Base-by-base conservation (phyloP, 1,140 invertebrate genomes). In the Tachypleus tridentatus region DNA sequence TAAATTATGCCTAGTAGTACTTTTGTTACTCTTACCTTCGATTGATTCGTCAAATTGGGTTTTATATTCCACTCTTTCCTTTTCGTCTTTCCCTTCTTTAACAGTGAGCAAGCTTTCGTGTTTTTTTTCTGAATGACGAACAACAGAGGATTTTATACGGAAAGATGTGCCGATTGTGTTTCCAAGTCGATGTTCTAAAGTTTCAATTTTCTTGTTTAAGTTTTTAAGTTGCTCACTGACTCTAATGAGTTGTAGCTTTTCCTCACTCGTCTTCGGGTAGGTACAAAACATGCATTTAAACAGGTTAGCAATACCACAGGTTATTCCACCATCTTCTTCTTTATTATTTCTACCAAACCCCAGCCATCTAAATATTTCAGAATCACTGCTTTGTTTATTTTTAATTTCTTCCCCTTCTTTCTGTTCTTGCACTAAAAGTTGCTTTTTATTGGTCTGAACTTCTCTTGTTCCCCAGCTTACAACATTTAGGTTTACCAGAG, bases 391-490 rank as follows among this genome's bases (percentile, higher is more conserved):
- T 71, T 87, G 86, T 74, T 90, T 88, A 0, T 73, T 71, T 3
- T 61, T 59, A 9, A 87, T 86, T 74, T 91, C 87, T 73, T 93
- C 90, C 3, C 84, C 85, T 63, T 86, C 86, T 73, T 91, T 91
- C 49, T 64, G 64, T 56, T 72, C 67, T 63, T 72, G 69, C 67
- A 71, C 70, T n/a, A 70, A 11, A 62, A 86, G 86, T 73, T 91
- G 91, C 11, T 67, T 71, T 52, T 73, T 70, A 62, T 72, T 69
- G 5, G 69, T 61, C 69, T 89, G 86, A 3, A 97, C 93, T 82
- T 99, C 97, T 68, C 97, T 83, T 4, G 97, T 98, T 73, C 97
- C 97, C 97, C 97, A 99, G 0, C 95, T 89, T 70, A 99, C 97
- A 67, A 96, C 91, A 75, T 99, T 98, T 58, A 99, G 79, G 80